These are phyloP conservation scores for Oscheius sp. DNA, from an alignment of 2,888 invertebrate species.

Conservation along the genomic window DNA sequence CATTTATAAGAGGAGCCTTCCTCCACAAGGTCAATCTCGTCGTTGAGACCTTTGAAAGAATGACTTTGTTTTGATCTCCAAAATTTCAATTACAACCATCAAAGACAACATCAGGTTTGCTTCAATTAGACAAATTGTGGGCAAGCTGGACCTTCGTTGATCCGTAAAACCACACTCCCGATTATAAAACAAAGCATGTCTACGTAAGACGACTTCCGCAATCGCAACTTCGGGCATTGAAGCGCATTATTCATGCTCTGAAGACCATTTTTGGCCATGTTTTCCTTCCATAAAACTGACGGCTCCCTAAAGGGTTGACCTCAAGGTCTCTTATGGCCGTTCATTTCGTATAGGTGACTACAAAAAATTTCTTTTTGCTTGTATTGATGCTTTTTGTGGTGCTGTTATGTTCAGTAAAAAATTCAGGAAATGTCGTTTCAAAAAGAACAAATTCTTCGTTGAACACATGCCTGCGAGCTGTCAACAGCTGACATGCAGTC, in stretches of 20 bases:
- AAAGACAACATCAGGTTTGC: neutral
- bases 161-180: too few species aligned
- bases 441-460: conserved; percentile 27
- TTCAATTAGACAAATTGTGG: too few species aligned
- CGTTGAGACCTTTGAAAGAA: too few species aligned
- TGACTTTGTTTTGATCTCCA: neutral
- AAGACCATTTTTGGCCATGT: conserved; percentile 6
- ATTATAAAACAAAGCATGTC: too few species aligned
- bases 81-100: conserved; percentile 7
- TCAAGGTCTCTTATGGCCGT: neutral
- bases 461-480: conserved; percentile 30
- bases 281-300: conserved; percentile 16
- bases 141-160: too few species aligned
- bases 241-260: conserved; percentile 23
- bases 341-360: neutral
- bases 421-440: conserved; percentile 19
- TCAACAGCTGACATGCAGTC: conserved; percentile 23
- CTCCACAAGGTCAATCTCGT: too few species aligned
- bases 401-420: neutral
- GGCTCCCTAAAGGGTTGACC: conserved; percentile 10
- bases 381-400: neutral
- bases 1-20: too few species aligned
- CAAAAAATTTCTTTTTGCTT: too few species aligned
- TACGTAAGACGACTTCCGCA: conserved; percentile 3
- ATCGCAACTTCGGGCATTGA: neutral